Percentiles rank a stretch among this genome's conserved stretches.
These are phyloP conservation scores for Malaclemys terrapin DNA, from an alignment of 2,113 vertebrate species.

Conservation along the genomic window DNA sequence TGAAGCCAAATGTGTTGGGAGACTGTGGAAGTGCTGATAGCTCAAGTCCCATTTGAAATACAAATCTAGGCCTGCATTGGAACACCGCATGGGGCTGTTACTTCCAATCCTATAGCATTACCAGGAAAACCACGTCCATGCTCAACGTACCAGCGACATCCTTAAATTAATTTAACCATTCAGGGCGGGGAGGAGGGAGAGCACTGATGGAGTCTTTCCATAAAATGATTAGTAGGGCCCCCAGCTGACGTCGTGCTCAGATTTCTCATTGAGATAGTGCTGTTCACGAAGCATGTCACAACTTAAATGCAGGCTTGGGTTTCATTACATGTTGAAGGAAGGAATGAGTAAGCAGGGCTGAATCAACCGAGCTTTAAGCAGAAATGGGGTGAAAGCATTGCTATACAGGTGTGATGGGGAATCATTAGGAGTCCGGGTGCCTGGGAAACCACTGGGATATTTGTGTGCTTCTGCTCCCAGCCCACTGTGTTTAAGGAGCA, in stretches of 20 bases:
- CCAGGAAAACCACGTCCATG: not conserved
- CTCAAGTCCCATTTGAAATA: not conserved
- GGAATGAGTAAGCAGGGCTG: not conserved
- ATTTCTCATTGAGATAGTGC: constrained; percentile 26
- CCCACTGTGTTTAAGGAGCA: not conserved
- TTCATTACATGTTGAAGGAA: not conserved
- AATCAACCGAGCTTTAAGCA: not conserved
- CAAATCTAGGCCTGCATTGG: not conserved
- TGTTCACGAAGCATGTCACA: constrained; percentile 9
- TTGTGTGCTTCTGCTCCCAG: not conserved
- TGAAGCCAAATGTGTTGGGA: not conserved
- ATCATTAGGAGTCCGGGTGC: not conserved
- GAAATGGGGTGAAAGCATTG: fast-evolving
- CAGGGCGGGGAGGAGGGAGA: not conserved
- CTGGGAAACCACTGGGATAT: not conserved
- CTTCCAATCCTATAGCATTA: not conserved
- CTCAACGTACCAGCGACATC: not conserved
- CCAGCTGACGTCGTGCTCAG: constrained; percentile 8
- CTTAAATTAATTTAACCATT: not conserved
- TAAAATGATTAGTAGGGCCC: not conserved
- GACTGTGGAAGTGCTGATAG: not conserved
- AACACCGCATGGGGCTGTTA: not conserved
- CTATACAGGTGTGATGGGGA: not conserved
- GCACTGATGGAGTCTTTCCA: not conserved
- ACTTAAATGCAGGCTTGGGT: not conserved